Evolutionary conservation across 2,113 vertebrate genomes (phyloP).

Genomic region (Carassius gibelio): DNA sequence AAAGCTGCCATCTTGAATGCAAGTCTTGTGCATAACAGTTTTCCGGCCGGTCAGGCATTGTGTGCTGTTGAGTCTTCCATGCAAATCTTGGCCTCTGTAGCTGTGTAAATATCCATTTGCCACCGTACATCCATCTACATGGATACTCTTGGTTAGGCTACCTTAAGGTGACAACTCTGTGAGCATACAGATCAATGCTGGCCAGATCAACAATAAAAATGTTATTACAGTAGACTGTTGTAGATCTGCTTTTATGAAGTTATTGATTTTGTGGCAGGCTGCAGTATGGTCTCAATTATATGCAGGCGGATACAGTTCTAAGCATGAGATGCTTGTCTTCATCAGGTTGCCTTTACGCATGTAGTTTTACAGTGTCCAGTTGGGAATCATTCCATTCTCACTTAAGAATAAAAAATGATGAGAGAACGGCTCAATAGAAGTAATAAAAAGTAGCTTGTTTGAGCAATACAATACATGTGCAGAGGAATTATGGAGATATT

Average conservation of each 20-base stretch:
- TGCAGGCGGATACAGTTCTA: background rate
- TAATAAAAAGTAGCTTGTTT: slow-evolving; percentile 6
- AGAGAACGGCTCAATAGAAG: background rate
- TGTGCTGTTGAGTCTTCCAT: slow-evolving; percentile 5
- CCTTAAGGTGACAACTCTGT: slow-evolving; percentile 35
- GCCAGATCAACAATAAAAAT: slow-evolving; percentile 30
- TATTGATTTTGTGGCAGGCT: slow-evolving; percentile 11
- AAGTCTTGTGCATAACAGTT: slow-evolving; percentile 35
- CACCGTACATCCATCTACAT: background rate
- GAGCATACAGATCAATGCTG: slow-evolving; percentile 35
- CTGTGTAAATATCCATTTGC: slow-evolving; percentile 9
- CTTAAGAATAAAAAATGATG: background rate
- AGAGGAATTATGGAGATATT: background rate
- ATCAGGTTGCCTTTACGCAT: background rate
- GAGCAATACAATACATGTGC: background rate
- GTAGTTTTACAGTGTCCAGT: background rate
- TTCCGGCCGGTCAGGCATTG: slow-evolving; percentile 3
- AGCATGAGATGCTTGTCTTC: background rate
- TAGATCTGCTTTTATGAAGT: slow-evolving; percentile 40
- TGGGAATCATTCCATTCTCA: background rate
- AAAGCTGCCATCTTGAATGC: slow-evolving; percentile 19
- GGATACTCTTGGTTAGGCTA: background rate
- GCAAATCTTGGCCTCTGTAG: background rate
- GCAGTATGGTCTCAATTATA: background rate
- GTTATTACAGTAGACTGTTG: slow-evolving; percentile 12